These are phyloP conservation scores for Garra rufa DNA, from an alignment of 2,113 vertebrate genomes.

Conservation along the genomic window DNA sequence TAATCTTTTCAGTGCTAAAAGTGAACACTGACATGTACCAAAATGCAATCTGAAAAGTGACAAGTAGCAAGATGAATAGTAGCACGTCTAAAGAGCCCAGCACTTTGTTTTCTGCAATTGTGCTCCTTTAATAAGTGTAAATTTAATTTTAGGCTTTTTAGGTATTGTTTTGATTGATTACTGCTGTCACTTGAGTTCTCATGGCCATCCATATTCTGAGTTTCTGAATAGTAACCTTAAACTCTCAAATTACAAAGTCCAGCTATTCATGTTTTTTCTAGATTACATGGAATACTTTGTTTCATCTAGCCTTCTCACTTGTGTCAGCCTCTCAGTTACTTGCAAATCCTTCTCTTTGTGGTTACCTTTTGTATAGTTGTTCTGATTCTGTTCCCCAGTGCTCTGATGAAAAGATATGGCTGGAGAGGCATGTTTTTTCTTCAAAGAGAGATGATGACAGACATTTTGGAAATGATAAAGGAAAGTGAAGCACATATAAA, in stretches of 20 bases:
- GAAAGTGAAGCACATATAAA: neutral
- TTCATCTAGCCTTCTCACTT: neutral
- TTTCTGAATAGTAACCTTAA: neutral
- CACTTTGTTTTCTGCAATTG: neutral
- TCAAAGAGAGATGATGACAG: conserved; percentile 3
- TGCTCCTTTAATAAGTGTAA: neutral
- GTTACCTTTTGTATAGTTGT: conserved; percentile 5
- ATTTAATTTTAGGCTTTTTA: neutral
- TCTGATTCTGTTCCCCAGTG: neutral
- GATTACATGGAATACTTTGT: neutral
- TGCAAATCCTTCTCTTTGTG: neutral
- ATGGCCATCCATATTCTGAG: neutral
- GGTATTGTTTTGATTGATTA: neutral
- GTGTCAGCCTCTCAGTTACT: neutral
- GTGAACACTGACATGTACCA: neutral
- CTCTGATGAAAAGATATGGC: neutral
- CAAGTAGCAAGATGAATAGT: neutral
- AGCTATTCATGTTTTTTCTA: neutral
- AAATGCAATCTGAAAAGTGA: neutral
- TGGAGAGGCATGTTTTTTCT: neutral
- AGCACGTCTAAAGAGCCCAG: neutral
- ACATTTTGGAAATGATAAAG: neutral
- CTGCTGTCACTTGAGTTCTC: neutral
- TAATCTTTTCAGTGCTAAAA: too few species aligned
- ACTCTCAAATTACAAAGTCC: neutral